phyloP scores from a whole-genome alignment of 2,113 vertebrate species.

The Formicarius rufipectus region DNA sequence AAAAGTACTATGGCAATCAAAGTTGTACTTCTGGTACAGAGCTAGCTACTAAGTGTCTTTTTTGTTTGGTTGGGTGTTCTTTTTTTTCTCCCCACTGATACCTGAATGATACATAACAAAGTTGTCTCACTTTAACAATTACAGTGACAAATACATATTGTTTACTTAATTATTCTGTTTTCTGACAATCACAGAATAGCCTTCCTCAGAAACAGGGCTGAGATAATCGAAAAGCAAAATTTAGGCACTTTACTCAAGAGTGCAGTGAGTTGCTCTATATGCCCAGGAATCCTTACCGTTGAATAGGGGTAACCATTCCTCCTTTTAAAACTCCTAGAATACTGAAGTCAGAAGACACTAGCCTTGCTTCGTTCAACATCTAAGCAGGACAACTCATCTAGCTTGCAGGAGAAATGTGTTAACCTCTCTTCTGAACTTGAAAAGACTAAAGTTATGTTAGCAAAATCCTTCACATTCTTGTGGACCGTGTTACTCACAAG shows the following conservation, averaged over 20 bases:
- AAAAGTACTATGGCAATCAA: background rate
- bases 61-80: too few species aligned
- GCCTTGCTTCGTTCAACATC: background rate
- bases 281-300: background rate
- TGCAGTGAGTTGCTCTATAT: background rate
- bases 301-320: background rate
- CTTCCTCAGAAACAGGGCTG: background rate
- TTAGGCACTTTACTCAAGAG: background rate
- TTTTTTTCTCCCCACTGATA: background rate
- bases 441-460: background rate
- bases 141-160: background rate
- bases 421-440: background rate
- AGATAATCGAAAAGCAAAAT: background rate
- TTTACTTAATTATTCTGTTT: background rate
- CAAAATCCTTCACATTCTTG: background rate
- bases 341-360: background rate
- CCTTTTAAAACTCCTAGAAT: background rate
- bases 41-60: background rate
- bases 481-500: background rate
- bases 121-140: background rate
- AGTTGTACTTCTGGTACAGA: background rate
- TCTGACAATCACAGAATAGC: background rate
- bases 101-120: background rate
- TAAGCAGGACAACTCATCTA: background rate
- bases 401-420: background rate